These are phyloP conservation scores for Myxocyprinus asiaticus DNA, from an alignment of 2,113 vertebrate genomes.

Conservation along the genomic window DNA sequence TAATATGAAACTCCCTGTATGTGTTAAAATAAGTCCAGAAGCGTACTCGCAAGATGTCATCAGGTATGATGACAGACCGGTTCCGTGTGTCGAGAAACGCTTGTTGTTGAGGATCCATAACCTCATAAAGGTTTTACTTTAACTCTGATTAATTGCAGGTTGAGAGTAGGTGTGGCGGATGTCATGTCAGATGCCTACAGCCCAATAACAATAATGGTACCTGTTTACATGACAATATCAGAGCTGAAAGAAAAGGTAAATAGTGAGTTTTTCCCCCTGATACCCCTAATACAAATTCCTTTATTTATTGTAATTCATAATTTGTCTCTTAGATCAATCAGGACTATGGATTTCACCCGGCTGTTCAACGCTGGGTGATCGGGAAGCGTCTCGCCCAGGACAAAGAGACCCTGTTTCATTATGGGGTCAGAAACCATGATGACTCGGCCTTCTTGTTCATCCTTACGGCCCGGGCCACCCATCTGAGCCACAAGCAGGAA, in stretches of 20 bases:
- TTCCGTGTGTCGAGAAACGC: not conserved
- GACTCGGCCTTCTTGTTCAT: conserved; percentile 83
- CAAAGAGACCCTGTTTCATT: conserved; percentile 75
- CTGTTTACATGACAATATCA: conserved; percentile 76
- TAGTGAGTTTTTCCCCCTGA: not conserved
- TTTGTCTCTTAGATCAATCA: conserved; percentile 69
- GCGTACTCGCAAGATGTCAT: conserved; percentile 65
- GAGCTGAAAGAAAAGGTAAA: conserved; percentile 86
- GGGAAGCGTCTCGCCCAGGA: conserved; percentile 81
- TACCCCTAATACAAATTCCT: too few relatives aligned
- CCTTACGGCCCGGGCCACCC: conserved; percentile 65
- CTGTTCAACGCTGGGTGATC: conserved; percentile 85
- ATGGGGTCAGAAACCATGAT: conserved; percentile 74
- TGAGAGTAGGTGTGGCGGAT: conserved; percentile 82
- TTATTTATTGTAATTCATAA: too few relatives aligned
- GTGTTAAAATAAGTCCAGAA: conserved; percentile 67
- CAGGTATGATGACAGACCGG: conserved; percentile 55
- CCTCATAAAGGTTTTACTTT: not conserved
- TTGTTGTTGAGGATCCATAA: not conserved
- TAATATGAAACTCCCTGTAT: conserved; percentile 67
- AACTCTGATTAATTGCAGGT: conserved; percentile 58
- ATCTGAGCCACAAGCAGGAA: conserved; percentile 72
- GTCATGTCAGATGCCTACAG: conserved; percentile 67
- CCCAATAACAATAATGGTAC: conserved; percentile 74
- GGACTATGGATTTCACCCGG: conserved; percentile 78